Conservation (phyloP, 2,888 invertebrate genomes). For the Meganola albula region DNA sequence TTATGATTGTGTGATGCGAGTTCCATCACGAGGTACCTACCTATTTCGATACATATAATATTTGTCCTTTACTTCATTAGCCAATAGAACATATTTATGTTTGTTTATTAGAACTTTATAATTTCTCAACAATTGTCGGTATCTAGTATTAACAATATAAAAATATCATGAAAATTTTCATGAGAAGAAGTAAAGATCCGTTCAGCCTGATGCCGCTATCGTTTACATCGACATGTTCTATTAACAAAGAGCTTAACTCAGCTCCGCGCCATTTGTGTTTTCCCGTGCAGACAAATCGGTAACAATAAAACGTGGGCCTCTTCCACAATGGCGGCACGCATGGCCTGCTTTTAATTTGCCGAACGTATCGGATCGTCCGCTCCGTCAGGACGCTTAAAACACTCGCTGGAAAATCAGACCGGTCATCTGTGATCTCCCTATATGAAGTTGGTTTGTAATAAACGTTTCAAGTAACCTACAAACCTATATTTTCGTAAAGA, state of each 20-base stretch:
- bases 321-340: constrained; percentile 67
- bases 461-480: too few relatives aligned
- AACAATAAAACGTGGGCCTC: constrained; percentile 66
- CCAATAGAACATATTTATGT: too few relatives aligned
- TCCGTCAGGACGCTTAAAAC: constrained; percentile 58
- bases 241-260: constrained; percentile 66
- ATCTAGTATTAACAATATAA: too few relatives aligned
- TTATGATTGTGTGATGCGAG: too few relatives aligned
- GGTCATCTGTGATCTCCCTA: constrained; percentile 31
- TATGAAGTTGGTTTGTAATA: constrained; percentile 44
- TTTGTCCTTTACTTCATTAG: too few relatives aligned
- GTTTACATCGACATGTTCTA: constrained; percentile 53
- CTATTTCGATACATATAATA: too few relatives aligned
- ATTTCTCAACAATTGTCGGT: too few relatives aligned
- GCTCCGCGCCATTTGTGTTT: constrained; percentile 67
- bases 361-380: constrained; percentile 56
- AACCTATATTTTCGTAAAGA: constrained; percentile 37
- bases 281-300: constrained; percentile 70
- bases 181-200: too few relatives aligned
- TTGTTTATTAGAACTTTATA: too few relatives aligned
- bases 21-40: too few relatives aligned
- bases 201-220: constrained; percentile 33
- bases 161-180: too few relatives aligned
- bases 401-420: constrained; percentile 57
- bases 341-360: constrained; percentile 75